These are phyloP conservation scores for Pelmatolapia mariae DNA, from an alignment of 2,113 vertebrate genomes.

Conservation along the genomic window DNA sequence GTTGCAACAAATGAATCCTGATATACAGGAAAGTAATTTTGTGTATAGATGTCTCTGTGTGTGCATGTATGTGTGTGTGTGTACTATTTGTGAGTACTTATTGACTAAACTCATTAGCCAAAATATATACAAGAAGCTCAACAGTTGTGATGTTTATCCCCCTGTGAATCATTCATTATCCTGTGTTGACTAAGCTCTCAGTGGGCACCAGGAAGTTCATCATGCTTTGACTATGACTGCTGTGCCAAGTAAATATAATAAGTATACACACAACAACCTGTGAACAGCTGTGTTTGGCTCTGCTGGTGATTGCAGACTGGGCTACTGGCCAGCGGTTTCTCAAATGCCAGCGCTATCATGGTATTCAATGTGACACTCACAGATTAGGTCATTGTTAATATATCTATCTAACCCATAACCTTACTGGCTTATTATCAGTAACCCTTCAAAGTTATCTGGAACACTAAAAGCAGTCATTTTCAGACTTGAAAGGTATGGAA, in stretches of 20 bases:
- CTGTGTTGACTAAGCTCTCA: slow-evolving; percentile 35
- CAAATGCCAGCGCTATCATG: background rate
- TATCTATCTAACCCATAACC: background rate
- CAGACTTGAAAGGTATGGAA: background rate
- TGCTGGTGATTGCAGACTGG: background rate
- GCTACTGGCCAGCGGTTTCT: background rate
- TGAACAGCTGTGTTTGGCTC: slow-evolving; percentile 24
- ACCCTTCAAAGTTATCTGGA: background rate
- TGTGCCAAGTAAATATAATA: slow-evolving; percentile 4
- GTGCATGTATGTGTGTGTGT: background rate
- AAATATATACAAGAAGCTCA: background rate
- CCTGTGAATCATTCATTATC: slow-evolving; percentile 12
- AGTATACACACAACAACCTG: slow-evolving; percentile 8
- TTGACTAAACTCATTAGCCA: slow-evolving; percentile 12
- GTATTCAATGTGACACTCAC: background rate
- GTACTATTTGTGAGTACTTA: too few relatives aligned
- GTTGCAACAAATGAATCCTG: background rate
- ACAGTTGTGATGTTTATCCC: background rate
- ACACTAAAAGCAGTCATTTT: background rate
- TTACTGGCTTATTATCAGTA: background rate
- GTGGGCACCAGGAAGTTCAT: background rate
- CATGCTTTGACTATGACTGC: background rate
- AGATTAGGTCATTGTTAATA: background rate
- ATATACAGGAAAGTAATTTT: background rate
- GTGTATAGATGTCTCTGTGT: background rate